Percentiles rank a stretch among this genome's conserved stretches.
Conservation (phyloP, 2,888 invertebrate species). For the Lithophane ornitopus region DNA sequence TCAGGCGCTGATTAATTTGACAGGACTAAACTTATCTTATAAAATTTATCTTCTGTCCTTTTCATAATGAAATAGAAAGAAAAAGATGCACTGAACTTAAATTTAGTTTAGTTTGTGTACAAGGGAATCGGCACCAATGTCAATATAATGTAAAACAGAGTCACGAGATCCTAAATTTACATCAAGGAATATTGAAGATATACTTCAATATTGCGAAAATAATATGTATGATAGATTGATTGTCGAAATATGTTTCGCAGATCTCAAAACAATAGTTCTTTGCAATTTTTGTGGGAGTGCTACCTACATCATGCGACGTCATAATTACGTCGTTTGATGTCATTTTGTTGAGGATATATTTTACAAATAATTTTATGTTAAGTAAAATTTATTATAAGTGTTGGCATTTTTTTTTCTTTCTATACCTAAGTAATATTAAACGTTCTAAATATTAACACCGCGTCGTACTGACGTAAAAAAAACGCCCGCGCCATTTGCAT, state of each 20-base stretch:
- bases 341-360: too few species aligned
- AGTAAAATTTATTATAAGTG: too few species aligned
- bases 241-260: not conserved
- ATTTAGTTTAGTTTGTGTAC: too few species aligned
- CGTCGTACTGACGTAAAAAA: slow-evolving; percentile 19
- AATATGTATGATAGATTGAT: not conserved
- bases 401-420: not conserved
- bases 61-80: too few species aligned
- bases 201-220: not conserved
- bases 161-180: not conserved
- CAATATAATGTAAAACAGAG: not conserved
- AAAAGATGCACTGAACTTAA: too few species aligned
- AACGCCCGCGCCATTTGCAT: slow-evolving; percentile 19
- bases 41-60: too few species aligned
- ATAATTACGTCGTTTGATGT: too few species aligned
- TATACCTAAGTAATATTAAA: not conserved
- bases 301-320: too few species aligned
- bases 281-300: not conserved
- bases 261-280: not conserved
- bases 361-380: too few species aligned
- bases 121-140: too few species aligned
- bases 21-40: too few species aligned
- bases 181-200: not conserved
- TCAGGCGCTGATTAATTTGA: too few species aligned
- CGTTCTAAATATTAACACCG: slow-evolving; percentile 3